A percentile compares a stretch with the other conserved stretches of the same genome.
Conservation (phyloP, 2,888 invertebrate species). For the Alitta virens region DNA sequence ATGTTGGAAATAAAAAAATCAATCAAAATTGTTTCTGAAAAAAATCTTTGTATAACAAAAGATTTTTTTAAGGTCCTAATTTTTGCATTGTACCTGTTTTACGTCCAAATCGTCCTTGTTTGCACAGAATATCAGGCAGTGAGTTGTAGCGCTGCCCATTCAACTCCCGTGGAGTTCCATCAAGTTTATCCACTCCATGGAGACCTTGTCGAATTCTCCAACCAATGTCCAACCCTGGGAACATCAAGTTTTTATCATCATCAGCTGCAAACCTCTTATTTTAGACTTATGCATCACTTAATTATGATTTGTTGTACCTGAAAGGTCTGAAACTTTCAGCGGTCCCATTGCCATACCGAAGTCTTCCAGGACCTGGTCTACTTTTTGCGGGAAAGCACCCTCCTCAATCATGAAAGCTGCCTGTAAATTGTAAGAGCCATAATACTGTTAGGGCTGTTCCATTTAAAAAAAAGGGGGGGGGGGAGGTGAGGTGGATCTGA, state of each 20-base stretch:
- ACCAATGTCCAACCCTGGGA: conserved; percentile 40
- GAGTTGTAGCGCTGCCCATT: conserved; percentile 37
- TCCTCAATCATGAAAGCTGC: conserved; percentile 44
- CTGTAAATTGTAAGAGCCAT: too few species aligned
- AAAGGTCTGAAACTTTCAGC: conserved; percentile 40
- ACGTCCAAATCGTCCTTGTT: conserved; percentile 41
- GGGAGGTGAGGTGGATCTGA: too few species aligned
- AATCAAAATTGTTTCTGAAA: too few species aligned
- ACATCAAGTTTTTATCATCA: neutral
- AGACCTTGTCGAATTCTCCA: conserved; percentile 35
- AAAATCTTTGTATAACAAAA: too few species aligned
- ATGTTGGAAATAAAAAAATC: too few species aligned
- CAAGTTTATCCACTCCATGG: conserved; percentile 37
- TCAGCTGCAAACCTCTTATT: neutral
- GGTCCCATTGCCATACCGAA: conserved; percentile 49
- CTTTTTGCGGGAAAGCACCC: conserved; percentile 37
- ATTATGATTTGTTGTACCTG: conserved; percentile 35
- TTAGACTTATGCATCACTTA: neutral
- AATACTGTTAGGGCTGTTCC: too few species aligned
- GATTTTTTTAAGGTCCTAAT: too few species aligned
- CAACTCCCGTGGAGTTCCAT: conserved; percentile 33
- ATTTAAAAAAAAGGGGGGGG: too few species aligned
- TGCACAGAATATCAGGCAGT: conserved; percentile 34
- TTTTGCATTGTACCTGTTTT: conserved; percentile 38
- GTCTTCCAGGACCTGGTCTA: conserved; percentile 41